Evolutionary conservation across 2,797 vertebrate species (phyloP).

Genomic region (Taenioides sp.): DNA sequence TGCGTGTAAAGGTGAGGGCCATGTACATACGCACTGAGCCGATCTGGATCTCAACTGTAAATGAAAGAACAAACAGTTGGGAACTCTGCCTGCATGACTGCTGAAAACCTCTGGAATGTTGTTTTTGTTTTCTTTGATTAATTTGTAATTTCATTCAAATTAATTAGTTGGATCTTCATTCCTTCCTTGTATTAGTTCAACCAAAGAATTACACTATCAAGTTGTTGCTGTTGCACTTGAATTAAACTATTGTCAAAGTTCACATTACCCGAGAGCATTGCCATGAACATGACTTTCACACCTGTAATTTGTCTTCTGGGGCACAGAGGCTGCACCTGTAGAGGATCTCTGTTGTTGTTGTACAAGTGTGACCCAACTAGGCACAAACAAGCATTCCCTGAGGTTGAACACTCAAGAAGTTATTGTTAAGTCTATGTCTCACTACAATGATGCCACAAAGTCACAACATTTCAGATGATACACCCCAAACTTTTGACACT

Average conservation of each 20-base stretch:
- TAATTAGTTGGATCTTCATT: background rate
- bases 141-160: background rate
- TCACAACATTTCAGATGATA: background rate
- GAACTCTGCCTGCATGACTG: no score
- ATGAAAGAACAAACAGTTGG: no score
- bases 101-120: no score
- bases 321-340: background rate
- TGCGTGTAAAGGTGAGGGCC: no score
- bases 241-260: background rate
- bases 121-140: background rate
- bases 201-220: no score
- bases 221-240: background rate
- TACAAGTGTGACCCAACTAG: background rate
- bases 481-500: background rate
- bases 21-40: no score
- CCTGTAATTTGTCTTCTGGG: background rate
- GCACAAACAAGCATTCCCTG: background rate
- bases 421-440: background rate
- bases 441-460: background rate
- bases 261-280: background rate
- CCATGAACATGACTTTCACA: background rate
- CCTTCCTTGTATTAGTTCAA: background rate
- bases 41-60: no score
- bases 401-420: background rate
- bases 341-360: background rate